phyloP scores from a whole-genome alignment of 2,797 vertebrate genomes.

The Diglossa cyanea region DNA sequence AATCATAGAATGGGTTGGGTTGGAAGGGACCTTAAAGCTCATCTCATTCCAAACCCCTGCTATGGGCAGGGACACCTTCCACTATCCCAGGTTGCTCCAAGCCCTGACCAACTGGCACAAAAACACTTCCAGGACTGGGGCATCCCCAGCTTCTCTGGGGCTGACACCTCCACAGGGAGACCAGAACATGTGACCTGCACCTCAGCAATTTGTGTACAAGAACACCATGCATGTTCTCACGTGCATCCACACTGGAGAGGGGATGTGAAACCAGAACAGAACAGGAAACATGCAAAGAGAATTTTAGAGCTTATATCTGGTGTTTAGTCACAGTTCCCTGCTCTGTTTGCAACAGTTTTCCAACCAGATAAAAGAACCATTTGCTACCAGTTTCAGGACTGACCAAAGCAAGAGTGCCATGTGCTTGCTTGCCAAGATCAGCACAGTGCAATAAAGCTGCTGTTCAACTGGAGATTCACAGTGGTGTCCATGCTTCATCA shows the following conservation, averaged over 20 bases:
- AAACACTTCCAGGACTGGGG: background rate
- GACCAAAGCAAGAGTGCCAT: background rate
- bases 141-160: background rate
- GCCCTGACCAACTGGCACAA: background rate
- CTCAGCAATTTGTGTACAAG: background rate
- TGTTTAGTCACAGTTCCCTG: background rate
- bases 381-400: background rate
- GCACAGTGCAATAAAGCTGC: background rate
- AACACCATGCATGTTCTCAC: rapidly evolving
- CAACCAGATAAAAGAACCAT: background rate
- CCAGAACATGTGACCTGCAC: background rate
- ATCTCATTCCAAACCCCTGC: background rate
- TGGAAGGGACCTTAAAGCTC: background rate
- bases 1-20: background rate
- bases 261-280: rapidly evolving
- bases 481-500: background rate
- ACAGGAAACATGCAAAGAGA: background rate
- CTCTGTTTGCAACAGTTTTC: background rate
- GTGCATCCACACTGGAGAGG: background rate
- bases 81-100: background rate
- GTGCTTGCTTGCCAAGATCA: background rate
- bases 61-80: background rate
- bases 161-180: background rate
- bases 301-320: background rate
- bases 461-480: background rate